Evolutionary conservation across 2,113 vertebrate genomes (phyloP), one percentile per base, ranked within the genome.

Genomic region (Varanus komodoensis): DNA sequence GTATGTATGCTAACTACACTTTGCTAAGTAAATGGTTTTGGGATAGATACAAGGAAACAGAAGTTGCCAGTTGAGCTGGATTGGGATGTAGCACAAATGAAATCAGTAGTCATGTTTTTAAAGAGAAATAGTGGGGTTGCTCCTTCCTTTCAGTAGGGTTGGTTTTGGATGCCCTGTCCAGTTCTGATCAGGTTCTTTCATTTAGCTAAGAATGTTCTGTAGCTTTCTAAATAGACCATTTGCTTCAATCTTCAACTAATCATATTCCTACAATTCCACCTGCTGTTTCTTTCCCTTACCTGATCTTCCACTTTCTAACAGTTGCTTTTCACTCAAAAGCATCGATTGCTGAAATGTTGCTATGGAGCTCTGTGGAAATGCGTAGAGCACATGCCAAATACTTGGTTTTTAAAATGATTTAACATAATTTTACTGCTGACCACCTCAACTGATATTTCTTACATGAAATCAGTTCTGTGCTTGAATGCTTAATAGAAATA

Each of bases 121-220:
- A 69, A 19, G 61, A 11, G 21, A 50, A 84, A 67, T 27, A 38
- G 9, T 6, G 48, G 38, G 17, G 25, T 15, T 27, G 19, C 32
- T 73, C 11, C 29, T 19, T 34, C 54, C 44, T 64, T 48, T 32
- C 68, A 89, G 29, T 8, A 69, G 69, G 82, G 48, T 50, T 83
- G 81, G 64, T 67, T 84, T 38, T 34, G 27, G 44, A 75, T 75
- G 34, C 27, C 15, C 14, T 89, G 52, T 64, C 12, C 6, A 61
- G 4, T 89, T 92, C 64, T 87, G 88, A 90, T 48, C n/a, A 94
- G 77, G 50, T 92, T 32, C 67, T 92, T 80, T n/a, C 38, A 74
- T 69, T 64, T 74, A 69, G 54, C 44, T 87, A 86, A 81, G 11
- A 14, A 57, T 71, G 4, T 82, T 71, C 74, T 48, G 38, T 82